phyloP scores from a whole-genome alignment of 2,797 vertebrate genomes.

The Galaxias olidus region DNA sequence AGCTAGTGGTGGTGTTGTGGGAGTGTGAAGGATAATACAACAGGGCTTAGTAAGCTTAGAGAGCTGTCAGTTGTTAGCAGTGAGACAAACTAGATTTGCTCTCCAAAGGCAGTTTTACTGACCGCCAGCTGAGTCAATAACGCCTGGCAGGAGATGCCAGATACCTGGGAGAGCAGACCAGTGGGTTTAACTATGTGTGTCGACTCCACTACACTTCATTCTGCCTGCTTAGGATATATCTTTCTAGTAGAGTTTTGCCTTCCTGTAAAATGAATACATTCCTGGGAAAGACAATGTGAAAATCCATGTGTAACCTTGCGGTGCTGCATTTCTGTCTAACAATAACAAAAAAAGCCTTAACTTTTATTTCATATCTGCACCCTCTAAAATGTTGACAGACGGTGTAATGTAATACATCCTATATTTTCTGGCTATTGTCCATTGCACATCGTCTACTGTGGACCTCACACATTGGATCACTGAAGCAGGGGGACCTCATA shows the following conservation, averaged over 20 bases:
- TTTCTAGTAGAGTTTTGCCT: no score
- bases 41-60: constrained; percentile 59
- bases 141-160: constrained; percentile 46
- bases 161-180: constrained; percentile 31
- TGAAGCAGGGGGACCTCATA: constrained; percentile 60
- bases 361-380: no score
- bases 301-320: no score
- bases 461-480: constrained; percentile 20
- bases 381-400: no score
- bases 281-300: no score
- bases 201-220: neutral
- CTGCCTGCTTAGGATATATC: no score
- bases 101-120: constrained; percentile 58
- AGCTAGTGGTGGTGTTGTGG: constrained; percentile 37
- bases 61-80: constrained; percentile 64
- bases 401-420: neutral
- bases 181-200: neutral
- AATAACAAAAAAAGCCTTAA: no score
- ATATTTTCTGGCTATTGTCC: constrained; percentile 32
- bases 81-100: constrained; percentile 67
- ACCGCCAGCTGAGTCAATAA: constrained; percentile 73
- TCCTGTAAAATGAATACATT: no score
- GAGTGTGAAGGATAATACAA: constrained; percentile 72
- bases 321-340: no score
- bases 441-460: constrained; percentile 31